These are phyloP conservation scores for Harpegnathos saltator DNA, from an alignment of 1,140 invertebrate genomes.

Conservation along the genomic window DNA sequence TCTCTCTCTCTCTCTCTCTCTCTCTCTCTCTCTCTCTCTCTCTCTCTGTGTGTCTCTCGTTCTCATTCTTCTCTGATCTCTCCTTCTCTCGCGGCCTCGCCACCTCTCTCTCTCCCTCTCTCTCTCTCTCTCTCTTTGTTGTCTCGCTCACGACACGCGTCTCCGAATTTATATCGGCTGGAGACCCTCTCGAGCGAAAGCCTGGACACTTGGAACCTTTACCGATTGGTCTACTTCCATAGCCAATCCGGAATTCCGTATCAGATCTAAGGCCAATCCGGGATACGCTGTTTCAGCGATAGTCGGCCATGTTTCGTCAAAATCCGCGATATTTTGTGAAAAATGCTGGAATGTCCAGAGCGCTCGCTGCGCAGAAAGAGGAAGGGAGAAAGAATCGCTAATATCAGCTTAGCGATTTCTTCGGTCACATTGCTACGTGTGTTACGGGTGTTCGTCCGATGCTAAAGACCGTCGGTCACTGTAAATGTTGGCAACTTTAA, in stretches of 20 bases:
- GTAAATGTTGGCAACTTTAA: conserved; percentile 24
- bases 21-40: conserved; percentile 52
- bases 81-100: conserved; percentile 44
- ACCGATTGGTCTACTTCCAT: too few species aligned
- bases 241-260: too few species aligned
- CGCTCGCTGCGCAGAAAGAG: too few species aligned
- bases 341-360: too few species aligned
- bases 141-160: conserved; percentile 58
- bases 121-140: conserved; percentile 43
- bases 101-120: conserved; percentile 35
- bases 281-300: too few species aligned
- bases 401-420: conserved; percentile 66
- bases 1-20: conserved; percentile 26
- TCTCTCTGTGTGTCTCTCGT: conserved; percentile 17
- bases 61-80: conserved; percentile 52
- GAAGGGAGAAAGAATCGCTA: too few species aligned
- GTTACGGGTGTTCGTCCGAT: not conserved
- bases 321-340: too few species aligned
- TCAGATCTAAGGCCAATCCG: too few species aligned
- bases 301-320: too few species aligned
- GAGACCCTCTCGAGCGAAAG: too few species aligned
- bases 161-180: conserved; percentile 73
- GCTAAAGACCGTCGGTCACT: conserved; percentile 25
- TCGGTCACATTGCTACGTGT: conserved; percentile 16
- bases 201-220: too few species aligned